Base-by-base conservation (phyloP, 2,888 invertebrate genomes). In the Panorpa germanica region DNA sequence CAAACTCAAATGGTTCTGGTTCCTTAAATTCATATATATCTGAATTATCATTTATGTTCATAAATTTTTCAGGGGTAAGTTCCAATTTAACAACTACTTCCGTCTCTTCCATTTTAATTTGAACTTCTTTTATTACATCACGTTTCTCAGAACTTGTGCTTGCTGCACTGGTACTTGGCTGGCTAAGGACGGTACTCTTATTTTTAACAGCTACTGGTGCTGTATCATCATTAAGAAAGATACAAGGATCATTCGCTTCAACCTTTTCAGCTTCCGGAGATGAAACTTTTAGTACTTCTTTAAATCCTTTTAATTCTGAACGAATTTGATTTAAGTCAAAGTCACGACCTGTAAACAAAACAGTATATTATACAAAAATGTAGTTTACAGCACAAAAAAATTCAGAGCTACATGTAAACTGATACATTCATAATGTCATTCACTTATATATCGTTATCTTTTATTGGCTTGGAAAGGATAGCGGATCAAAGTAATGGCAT, bases 11-110 rank as follows among this genome's bases (percentile, higher is more conserved):
- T 0, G 83, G 82, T 49, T 85, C 83, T 0, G 82, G 81, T 50
- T 85, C 83, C 49, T 83, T 83, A 46, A 85, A 85, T 50, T 85
- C 83, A 45, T 85, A 85, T 35, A 83, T 71, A 46, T 85, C 83
- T 31, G 33, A 25, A n/a, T n/a, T n/a, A n/a, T n/a, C n/a, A n/a
- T n/a, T n/a, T n/a, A n/a, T n/a, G 41, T 61, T 61, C 0, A 59
- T 43, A 43, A 58, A 56, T 39, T 59, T 60, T n/a, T n/a, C n/a
- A n/a, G n/a, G n/a, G n/a, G n/a, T n/a, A n/a, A n/a, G n/a, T 8
- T 40, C 39, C 18, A 32, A 35, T 30, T 36, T 39, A 16, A 34
- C 28, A 4, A 34, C 23, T 7, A 35, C 31, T 9, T 12, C 12
- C 7, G 33, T 28, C 7, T 25, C 23, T 10, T 37, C 37, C n/a